Base-by-base conservation (phyloP, 2,113 vertebrate genomes). In the Pampusana beccarii region DNA sequence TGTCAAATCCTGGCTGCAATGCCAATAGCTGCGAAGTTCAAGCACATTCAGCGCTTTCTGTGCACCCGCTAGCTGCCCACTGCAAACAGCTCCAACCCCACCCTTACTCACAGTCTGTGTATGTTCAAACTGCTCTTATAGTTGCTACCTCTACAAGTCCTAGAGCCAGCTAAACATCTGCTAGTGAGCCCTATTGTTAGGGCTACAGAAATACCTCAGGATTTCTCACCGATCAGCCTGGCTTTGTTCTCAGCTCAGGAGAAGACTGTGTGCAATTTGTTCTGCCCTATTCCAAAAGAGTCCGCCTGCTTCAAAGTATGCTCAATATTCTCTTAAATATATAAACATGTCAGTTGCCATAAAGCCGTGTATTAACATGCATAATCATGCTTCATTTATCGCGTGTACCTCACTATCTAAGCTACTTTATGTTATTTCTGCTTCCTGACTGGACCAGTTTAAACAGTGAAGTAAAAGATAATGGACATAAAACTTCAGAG, bases 181-280 rank as follows among this genome's bases (percentile, higher is more conserved):
- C 65, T 94, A 64, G 96, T 48, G 67, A 95, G 80, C 51, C 86
- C 46, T 87, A 42, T 73, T n/a, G 16, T 90, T 73, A 77, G 40
- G 77, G 73, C 36, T 91, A 70, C 23, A 67, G 65, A 67, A 80
- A 31, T 75, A 88, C 79, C 33, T 71, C 21, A 91, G 44, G 54
- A 92, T 93, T 94, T 88, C 89, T 93, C 46, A 88, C 34, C 7
- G 4, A n/a, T 51, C 75, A 51, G 64, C 78, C 65, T 85, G 61
- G 24, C 25, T 86, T 81, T 93, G 57, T 67, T 96, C 85, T 95
- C 64, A 91, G 56, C 40, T 69, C 88, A 75, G 93, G 23, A 90
- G 65, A 80, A 33, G 42, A 25, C 20, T 90, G 20, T 1, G 1
- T 26, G 23, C 8, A 4, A 4, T 66, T 82, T 87, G 23, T 89